Base-by-base conservation (phyloP, 2,113 vertebrate species). In the Ctenomys sociabilis region DNA sequence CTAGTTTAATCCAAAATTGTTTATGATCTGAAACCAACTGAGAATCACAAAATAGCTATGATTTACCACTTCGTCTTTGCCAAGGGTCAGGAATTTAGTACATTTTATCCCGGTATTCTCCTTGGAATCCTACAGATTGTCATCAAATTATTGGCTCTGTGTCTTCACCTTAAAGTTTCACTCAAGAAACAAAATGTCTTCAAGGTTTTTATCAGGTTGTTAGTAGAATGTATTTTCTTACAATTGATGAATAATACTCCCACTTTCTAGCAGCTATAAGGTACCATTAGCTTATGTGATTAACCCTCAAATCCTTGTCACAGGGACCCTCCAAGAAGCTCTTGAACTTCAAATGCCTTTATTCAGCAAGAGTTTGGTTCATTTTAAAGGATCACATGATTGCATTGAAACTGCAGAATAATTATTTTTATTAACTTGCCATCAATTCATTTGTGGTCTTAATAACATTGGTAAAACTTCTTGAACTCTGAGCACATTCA, bases 291-390 rank as follows among this genome's bases (percentile, higher is more conserved):
- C 73, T 43, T 26, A 32, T 37, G 85, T 17, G 7, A 0, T 35
- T 37, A 54, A 52, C 6, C 72, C 7, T 43, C 16, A n/a, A 3
- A 40, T 7, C 37, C 24, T 49, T 81, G 28, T 4, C 63, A 63
- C 0, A 57, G 21, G 10, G 11, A 0, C 22, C 11, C 0, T 80
- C 16, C 7, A 32, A 21, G n/a, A 3, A 12, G 9, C 30, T 45
- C 17, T 73, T 10, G 85, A 17, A 54, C 3, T 95, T 68, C 21
- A 54, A 68, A 30, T 45, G 12, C 63, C 61, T 81, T 83, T 35
- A 81, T 3, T 90, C 28, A 26, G 11, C 1, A 59, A 90, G 4
- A 7, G 3, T 49, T 11, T 11, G 77, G 0, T 45, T 2, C 7
- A 2, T 78, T 84, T 49, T 49, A 93, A 84, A 19, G 7, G 2